Evolutionary conservation across 1,140 invertebrate species (phyloP), one percentile per base, ranked within the genome.

Genomic region (Drosophila truncata): DNA sequence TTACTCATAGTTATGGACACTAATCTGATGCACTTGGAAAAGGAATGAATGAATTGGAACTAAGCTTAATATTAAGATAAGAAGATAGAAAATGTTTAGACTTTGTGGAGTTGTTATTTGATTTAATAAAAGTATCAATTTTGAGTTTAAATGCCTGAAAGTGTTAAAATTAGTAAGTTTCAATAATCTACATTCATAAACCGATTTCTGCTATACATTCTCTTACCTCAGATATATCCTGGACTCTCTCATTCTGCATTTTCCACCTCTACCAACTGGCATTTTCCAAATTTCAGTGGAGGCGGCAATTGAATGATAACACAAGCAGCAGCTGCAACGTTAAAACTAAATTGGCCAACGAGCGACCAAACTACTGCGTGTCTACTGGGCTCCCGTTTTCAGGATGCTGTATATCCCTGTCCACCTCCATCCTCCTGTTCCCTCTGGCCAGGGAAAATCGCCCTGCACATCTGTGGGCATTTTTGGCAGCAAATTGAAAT

Each of bases 251-350:
- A 31, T 37, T 0, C 1, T 35, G 9, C 3, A 54, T 37, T 35
- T 54, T 54, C 14, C 31, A 37, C 20, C 33, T 25, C 14, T 37
- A 54, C 14, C 23, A 37, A 70, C 70, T 77, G 61, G 64, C 42
- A 83, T 20, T 37, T 88, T 72, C 64, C 72, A 84, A 81, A 75
- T 78, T 81, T 35, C 75, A 84, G 66, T 78, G 74, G 74, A 72
- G 70, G 59, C 66, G 54, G 54, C 85, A 88, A 88, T 88, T 84
- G 85, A 88, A 88, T 90, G 84, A 90, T 90, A 81, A 75, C 73
- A 78, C 54, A 71, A 58, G 67, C 72, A 67, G 47, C 79, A 67
- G 61, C 78, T 47, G 50, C 79, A 65, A 54, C 81, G 85, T 88
- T 90, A 78, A 72, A 78, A 74, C 58, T 78, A 90, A 90, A 90